phyloP scores from a whole-genome alignment of 2,797 vertebrate genomes.

The Tympanoctomys barrerae region DNA sequence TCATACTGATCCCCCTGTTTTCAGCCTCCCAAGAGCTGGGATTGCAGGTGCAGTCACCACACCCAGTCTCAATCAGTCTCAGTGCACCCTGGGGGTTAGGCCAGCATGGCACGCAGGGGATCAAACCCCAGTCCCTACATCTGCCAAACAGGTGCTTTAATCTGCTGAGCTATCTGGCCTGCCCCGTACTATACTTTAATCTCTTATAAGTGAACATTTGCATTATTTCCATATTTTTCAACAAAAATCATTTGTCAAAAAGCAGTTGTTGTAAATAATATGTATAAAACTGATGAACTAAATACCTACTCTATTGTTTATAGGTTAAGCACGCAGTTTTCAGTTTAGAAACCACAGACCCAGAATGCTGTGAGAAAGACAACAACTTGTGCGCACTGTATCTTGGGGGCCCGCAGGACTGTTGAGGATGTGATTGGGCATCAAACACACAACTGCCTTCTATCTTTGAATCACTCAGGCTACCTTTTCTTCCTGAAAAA shows the following conservation, averaged over 20 bases:
- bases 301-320: background rate
- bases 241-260: background rate
- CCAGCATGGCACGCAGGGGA: too few relatives aligned
- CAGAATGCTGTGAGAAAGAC: background rate
- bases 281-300: background rate
- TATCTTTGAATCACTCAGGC: background rate
- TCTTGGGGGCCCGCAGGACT: background rate
- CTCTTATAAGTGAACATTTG: background rate
- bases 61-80: too few relatives aligned
- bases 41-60: too few relatives aligned
- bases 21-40: too few relatives aligned
- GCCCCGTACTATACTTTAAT: background rate
- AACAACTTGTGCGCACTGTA: too few relatives aligned
- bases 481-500: background rate
- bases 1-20: too few relatives aligned
- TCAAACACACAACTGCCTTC: background rate
- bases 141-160: too few relatives aligned
- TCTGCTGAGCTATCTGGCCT: too few relatives aligned
- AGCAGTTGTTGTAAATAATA: background rate
- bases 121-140: too few relatives aligned
- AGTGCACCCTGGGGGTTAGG: too few relatives aligned
- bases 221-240: background rate
- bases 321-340: background rate
- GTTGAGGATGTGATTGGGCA: background rate
- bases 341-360: background rate